These are phyloP conservation scores for Sitta europaea DNA, from an alignment of 2,113 vertebrate species.

Conservation along the genomic window DNA sequence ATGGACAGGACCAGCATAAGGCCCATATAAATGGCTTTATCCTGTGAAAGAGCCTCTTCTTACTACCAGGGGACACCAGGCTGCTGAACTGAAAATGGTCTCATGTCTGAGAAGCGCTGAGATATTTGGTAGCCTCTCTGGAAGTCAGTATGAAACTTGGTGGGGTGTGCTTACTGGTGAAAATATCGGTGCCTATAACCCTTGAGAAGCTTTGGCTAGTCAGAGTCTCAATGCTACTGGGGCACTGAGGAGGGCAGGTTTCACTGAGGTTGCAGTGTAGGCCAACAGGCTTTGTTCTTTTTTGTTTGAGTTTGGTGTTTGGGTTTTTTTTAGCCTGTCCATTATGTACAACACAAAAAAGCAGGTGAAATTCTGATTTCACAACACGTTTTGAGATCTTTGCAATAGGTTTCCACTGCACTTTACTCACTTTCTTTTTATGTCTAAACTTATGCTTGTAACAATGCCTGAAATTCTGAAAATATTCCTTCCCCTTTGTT, in stretches of 20 bases:
- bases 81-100: neutral
- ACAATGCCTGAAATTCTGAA: neutral
- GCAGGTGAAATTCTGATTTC: neutral
- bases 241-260: neutral
- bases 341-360: neutral
- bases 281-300: neutral
- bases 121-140: neutral
- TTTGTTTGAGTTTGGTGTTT: neutral
- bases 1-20: neutral
- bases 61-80: neutral
- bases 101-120: neutral
- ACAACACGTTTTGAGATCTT: neutral
- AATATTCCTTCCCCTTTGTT: neutral
- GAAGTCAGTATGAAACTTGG: neutral
- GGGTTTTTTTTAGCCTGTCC: neutral
- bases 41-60: neutral
- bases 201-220: neutral
- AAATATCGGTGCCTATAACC: neutral
- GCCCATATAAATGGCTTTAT: neutral
- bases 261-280: neutral
- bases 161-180: neutral
- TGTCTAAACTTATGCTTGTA: neutral
- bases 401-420: neutral
- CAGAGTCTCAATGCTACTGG: fast-evolving
- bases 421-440: neutral